Base-by-base conservation (phyloP, 2,888 invertebrate species). In the Brachylomia viminalis region DNA sequence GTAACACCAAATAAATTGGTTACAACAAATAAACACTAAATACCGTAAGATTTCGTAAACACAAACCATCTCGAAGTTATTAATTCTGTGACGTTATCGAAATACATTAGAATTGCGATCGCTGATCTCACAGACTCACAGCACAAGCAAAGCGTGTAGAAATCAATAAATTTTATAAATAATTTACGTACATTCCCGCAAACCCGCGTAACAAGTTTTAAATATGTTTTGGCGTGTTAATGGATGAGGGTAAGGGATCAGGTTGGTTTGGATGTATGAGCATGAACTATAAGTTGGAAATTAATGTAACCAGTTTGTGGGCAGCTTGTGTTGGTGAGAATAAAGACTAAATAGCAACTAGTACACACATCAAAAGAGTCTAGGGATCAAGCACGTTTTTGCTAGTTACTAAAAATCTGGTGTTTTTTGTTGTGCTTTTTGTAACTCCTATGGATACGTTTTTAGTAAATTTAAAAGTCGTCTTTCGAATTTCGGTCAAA, bases 81-180 rank as follows among this genome's bases (percentile, higher is more conserved):
- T 70, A 30, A 67, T 76, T 81, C 70, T 52, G 64, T 72, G 72
- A 72, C 73, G 77, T 71, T 52, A 81, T 64, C 20, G 38, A 61
- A 84, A 75, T 61, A 72, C n/a, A 72, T 85, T 47, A 45, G 27
- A 66, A 75, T 65, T 62, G 38, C 45, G 45, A 73, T 73, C 52
- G 64, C 71, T 75, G 68, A 69, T 80, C 67, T 45, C 72, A 62
- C 15, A 83, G 38, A 38, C 38, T 38, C 38, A 38, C 38, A 38
- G 17, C 15, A 58, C 64, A 61, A 68, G 64, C 17, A 68, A 33
- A 64, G 27, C 33, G 10, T 61, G 30, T n/a, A 30, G 45, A 75
- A 65, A 68, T 80, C 49, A 72, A 72, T 84, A 80, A 67, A 70
- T 81, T 23, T 61, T 17, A 56, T 67, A 38, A 58, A 72, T 79